Percentiles rank a stretch among this genome's conserved stretches.
phyloP scores from a whole-genome alignment of 2,113 vertebrate genomes.

The Leptodactylus fuscus region DNA sequence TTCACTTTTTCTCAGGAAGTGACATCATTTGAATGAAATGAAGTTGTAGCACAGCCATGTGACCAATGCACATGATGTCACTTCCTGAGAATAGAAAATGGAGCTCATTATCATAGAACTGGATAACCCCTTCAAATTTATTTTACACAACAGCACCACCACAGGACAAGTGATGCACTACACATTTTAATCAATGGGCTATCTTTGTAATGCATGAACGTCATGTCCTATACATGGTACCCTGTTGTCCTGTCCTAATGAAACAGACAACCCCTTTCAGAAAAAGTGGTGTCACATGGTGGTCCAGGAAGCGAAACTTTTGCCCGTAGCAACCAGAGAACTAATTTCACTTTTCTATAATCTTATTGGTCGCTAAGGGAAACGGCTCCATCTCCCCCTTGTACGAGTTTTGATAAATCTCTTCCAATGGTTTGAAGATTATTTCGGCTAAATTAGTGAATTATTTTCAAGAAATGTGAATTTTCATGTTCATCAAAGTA shows the following conservation, averaged over 20 bases:
- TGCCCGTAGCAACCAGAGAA: not conserved
- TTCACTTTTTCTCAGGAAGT: too few species aligned
- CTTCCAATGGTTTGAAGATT: not conserved
- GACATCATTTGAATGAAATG: too few species aligned
- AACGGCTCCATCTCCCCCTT: not conserved
- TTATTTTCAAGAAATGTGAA: not conserved
- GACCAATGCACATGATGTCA: too few species aligned
- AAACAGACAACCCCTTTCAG: not conserved
- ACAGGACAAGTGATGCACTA: not conserved
- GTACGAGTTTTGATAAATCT: not conserved
- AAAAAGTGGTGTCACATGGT: not conserved
- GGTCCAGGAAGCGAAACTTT: not conserved
- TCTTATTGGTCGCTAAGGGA: not conserved
- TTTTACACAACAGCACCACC: not conserved
- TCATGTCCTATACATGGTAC: too few species aligned
- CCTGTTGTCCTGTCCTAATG: too few species aligned
- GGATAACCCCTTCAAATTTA: too few species aligned
- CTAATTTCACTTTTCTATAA: not conserved
- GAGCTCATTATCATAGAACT: too few species aligned
- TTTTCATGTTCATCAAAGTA: too few species aligned
- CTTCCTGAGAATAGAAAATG: too few species aligned
- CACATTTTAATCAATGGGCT: not conserved
- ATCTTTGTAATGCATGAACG: not conserved
- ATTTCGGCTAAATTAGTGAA: not conserved
- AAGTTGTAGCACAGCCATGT: too few species aligned